A percentile compares a stretch with the other conserved stretches of the same genome.
phyloP scores from a whole-genome alignment of 2,888 invertebrate species.

The Mystacides longicornis region DNA sequence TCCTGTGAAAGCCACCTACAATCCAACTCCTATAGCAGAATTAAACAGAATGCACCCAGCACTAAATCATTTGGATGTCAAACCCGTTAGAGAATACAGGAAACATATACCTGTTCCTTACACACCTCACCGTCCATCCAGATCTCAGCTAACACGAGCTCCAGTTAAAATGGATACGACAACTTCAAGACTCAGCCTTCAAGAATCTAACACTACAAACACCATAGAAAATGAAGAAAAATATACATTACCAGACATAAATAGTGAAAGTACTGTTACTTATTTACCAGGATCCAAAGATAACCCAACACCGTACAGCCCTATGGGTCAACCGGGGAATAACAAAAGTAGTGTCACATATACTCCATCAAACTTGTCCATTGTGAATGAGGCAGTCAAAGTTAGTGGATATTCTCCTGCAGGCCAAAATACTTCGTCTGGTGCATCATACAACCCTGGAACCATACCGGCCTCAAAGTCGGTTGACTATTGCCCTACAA shows the following conservation, averaged over 20 bases:
- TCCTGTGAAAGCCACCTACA: slow-evolving; percentile 44
- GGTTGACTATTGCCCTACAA: slow-evolving; percentile 15
- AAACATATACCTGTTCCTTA: slow-evolving; percentile 48
- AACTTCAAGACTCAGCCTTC: background rate
- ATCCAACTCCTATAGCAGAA: slow-evolving; percentile 60
- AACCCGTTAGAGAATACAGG: slow-evolving; percentile 30
- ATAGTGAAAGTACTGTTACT: slow-evolving; percentile 6
- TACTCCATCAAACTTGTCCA: slow-evolving; percentile 14
- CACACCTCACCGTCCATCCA: slow-evolving; percentile 41
- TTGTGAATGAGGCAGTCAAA: slow-evolving; percentile 2
- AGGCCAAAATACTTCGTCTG: slow-evolving; percentile 6
- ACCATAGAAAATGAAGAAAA: slow-evolving; percentile 5
- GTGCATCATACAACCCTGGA: slow-evolving; percentile 21
- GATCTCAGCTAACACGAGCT: slow-evolving; percentile 12
- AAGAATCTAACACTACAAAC: background rate
- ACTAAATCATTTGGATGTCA: slow-evolving; percentile 31
- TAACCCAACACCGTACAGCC: slow-evolving; percentile 17
- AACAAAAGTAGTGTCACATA: slow-evolving; percentile 3
- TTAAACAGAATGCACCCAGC: slow-evolving; percentile 42
- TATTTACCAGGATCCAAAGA: slow-evolving; percentile 16
- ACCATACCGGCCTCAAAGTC: slow-evolving; percentile 8
- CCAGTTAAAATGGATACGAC: background rate
- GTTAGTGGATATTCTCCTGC: slow-evolving; percentile 14
- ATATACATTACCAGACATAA: slow-evolving; percentile 11
- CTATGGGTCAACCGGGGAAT: background rate